Evolutionary conservation across 2,888 invertebrate genomes (phyloP).

Genomic region (Hyalella azteca): DNA sequence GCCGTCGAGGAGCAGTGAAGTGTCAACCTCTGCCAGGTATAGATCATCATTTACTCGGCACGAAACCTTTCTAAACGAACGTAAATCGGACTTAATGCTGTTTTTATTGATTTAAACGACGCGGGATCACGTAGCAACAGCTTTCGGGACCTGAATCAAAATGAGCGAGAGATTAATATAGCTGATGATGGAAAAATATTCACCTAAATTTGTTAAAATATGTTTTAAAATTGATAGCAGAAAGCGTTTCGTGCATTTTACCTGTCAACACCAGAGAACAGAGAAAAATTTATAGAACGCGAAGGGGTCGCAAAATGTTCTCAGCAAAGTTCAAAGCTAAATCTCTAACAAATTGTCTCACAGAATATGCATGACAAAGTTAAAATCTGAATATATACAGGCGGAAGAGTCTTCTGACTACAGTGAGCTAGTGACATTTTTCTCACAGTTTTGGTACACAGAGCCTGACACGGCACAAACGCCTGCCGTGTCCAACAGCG

Average conservation of each 20-base stretch:
- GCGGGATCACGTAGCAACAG: not conserved
- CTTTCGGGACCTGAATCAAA: not conserved
- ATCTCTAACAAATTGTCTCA: not conserved
- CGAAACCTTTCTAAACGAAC: not conserved
- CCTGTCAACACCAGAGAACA: not conserved
- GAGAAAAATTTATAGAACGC: not conserved
- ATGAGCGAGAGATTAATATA: not conserved
- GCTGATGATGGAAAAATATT: not conserved
- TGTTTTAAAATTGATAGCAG: not conserved
- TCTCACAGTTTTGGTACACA: not conserved
- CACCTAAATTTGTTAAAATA: not conserved
- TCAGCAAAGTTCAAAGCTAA: not conserved
- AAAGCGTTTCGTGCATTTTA: not conserved
- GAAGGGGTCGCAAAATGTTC: not conserved
- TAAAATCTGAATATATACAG: not conserved
- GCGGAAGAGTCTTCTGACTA: no score
- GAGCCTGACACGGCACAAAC: not conserved
- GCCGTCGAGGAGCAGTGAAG: not conserved
- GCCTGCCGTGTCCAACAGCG: not conserved
- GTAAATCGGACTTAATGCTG: not conserved
- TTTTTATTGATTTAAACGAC: constrained; percentile 19
- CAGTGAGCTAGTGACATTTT: not conserved
- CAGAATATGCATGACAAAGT: not conserved
- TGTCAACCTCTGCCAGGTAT: not conserved
- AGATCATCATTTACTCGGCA: not conserved